Evolutionary conservation across 2,113 vertebrate species (phyloP).

Genomic region (Malurus cyaneus): DNA sequence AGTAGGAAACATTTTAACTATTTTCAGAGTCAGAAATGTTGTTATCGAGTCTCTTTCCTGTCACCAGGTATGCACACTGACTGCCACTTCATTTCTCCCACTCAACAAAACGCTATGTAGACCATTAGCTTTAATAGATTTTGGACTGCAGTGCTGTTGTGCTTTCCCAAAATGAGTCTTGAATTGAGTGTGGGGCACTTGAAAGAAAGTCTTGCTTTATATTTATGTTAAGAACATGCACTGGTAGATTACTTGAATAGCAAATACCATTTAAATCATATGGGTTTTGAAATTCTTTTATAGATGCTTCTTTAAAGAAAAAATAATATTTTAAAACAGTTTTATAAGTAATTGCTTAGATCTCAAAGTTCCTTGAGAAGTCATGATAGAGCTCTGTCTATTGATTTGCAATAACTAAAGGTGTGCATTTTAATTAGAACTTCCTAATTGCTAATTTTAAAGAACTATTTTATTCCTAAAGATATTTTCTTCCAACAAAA

Average conservation of each 20-base stretch:
- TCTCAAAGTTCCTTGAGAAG: background rate
- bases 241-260: background rate
- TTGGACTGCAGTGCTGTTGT: background rate
- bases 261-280: background rate
- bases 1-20: background rate
- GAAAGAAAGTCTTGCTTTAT: background rate
- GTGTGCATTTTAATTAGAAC: background rate
- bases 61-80: no score
- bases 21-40: background rate
- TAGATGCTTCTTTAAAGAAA: background rate
- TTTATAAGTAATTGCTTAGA: background rate
- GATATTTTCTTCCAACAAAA: background rate
- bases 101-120: background rate
- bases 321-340: background rate
- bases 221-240: background rate
- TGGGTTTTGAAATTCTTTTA: background rate
- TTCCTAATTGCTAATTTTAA: background rate
- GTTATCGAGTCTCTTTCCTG: background rate
- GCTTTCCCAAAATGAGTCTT: background rate
- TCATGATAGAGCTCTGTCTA: background rate
- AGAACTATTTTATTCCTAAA: background rate
- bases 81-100: background rate
- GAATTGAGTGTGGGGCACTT: background rate
- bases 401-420: background rate
- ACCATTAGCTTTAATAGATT: background rate